A percentile compares a stretch with the other conserved stretches of the same genome.
Evolutionary conservation across 2,797 vertebrate genomes (phyloP).

Genomic region (Tarsius wallacei): DNA sequence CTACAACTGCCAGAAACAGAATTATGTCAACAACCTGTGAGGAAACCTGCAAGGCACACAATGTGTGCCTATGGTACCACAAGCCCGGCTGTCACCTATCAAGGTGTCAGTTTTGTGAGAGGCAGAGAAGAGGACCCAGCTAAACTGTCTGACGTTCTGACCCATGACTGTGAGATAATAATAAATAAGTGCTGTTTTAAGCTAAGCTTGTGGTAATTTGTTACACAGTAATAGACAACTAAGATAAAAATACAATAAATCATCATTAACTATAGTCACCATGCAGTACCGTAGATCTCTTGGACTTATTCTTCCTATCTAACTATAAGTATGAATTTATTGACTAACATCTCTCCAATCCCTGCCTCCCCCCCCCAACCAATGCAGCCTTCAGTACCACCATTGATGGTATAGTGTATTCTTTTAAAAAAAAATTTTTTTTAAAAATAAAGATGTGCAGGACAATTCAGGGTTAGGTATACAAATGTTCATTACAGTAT

Average conservation of each 20-base stretch:
- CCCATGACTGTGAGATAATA: background rate
- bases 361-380: background rate
- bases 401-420: background rate
- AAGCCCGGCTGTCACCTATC: background rate
- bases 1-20: background rate
- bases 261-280: background rate
- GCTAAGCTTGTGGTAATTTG: background rate
- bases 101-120: background rate
- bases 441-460: too few relatives aligned
- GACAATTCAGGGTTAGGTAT: too few relatives aligned
- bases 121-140: background rate
- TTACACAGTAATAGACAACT: background rate
- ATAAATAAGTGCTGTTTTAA: background rate
- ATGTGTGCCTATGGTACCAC: background rate
- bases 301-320: background rate
- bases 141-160: background rate
- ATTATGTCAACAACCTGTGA: background rate
- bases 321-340: background rate
- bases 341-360: background rate
- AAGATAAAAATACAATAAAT: background rate
- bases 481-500: background rate
- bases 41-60: background rate
- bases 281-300: background rate
- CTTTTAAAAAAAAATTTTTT: too few relatives aligned
- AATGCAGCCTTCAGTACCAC: background rate